Base-by-base conservation (phyloP, 2,797 vertebrate species). In the Phataginus tetradactyla region DNA sequence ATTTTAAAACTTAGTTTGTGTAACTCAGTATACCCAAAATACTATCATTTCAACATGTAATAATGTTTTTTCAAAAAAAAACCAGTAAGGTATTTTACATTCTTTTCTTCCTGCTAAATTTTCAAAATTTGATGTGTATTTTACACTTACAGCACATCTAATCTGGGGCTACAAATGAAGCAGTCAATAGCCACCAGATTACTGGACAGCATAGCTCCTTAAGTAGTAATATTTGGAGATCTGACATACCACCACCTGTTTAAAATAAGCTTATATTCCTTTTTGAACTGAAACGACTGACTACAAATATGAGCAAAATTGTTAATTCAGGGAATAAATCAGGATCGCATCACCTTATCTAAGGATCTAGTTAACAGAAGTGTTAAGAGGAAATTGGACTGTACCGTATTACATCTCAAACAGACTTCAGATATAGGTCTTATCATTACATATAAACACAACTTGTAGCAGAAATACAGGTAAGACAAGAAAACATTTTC, bases 321-420 rank as follows among this genome's bases (percentile, higher is more conserved):
- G 45, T 27, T 95, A 96, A 91, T 91, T 91, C 81, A 92, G 6
- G 78, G 42, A 32, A 96, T 89, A 96, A 96, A 92, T 77, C n/a
- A 71, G 77, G 53, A 96, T 79, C 57, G 53, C 53, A 95, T 84
- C 86, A 83, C 72, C 49, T 88, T 87, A 95, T 79, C 53, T 34
- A 55, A 96, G 59, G 45, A 92, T 61, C 57, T 18, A 4, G 68
- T 84, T 92, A 96, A 96, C 51, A 71, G 13, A 81, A 15, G 92
- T 1, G 86, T 17, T 27, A 91, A 86, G 66, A 95, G 80, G 42
- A 32, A 64, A 87, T 1, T 34, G 53, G 39, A 94, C 55, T 86
- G 71, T 32, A 87, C 29, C n/a, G 39, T 74, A 68, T 42, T 88
- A 66, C 59, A 78, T 59, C 51, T 90, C 55, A 75, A 85, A 75